Conservation (phyloP, 2,797 vertebrate genomes). For the Rhyacichthys aspro region DNA sequence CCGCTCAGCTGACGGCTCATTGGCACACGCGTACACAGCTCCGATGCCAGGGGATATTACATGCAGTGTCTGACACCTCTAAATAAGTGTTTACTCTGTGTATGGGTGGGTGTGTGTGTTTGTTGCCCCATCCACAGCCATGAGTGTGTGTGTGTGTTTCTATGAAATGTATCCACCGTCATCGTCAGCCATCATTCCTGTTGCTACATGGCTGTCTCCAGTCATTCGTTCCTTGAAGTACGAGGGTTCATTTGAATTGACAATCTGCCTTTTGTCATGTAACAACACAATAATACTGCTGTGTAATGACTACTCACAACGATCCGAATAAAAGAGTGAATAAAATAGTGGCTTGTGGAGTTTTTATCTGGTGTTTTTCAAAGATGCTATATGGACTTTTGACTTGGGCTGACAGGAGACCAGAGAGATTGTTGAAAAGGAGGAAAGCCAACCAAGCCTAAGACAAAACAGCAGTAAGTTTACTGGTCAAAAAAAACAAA, state of each 20-base stretch:
- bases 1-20: constrained; percentile 67
- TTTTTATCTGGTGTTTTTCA: constrained; percentile 5
- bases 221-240: constrained; percentile 50
- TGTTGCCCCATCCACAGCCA: constrained; percentile 27
- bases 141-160: constrained; percentile 24
- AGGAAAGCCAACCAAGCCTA: no score
- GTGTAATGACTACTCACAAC: constrained; percentile 55
- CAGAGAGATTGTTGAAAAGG: no score
- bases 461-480: no score
- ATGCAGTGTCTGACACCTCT: constrained; percentile 75
- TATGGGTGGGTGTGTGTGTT: constrained; percentile 35
- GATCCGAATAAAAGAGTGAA: constrained; percentile 57
- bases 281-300: constrained; percentile 29
- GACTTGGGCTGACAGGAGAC: no score
- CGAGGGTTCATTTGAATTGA: constrained; percentile 53
- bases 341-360: constrained; percentile 35
- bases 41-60: constrained; percentile 74
- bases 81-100: constrained; percentile 76
- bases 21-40: constrained; percentile 46
- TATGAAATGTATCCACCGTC: constrained; percentile 61
- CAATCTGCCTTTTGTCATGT: constrained; percentile 34
- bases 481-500: no score
- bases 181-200: constrained; percentile 42
- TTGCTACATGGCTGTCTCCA: constrained; percentile 42
- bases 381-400: no score